Base-by-base conservation (phyloP, 1,140 invertebrate genomes). In the Brachionus sp. region DNA sequence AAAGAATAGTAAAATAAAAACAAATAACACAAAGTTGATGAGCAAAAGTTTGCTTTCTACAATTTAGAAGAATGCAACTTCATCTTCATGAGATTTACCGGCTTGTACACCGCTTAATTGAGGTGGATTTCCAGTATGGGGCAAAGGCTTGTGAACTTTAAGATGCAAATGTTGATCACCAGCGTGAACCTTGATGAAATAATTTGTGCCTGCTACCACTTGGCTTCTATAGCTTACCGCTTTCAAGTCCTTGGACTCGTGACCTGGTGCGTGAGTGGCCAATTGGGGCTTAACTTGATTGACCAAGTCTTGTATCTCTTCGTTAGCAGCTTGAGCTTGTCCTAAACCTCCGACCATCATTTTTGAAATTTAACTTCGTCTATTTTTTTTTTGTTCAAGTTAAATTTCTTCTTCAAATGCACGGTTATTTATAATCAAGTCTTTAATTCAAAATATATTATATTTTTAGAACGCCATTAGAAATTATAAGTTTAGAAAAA, bases 331-430 rank as follows among this genome's bases (percentile, higher is more conserved):
- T 25, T 80, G 50, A 80, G 77, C 77, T 64, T 80, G 50, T 19
- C 62, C 62, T 57, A 80, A 80, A 39, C 77, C 77, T 39, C 77
- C 77, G n/a, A 44, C n/a, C 70, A 75, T 75, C 70, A 75, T 75
- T 46, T 75, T 75, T 75, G 23, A 46, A 25, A 73, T 42, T 39
- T 39, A 23, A 5, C n/a, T 35, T 68, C 35, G 29, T 29, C 29
- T 29, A 29, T 13, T 44, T 73, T 73, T 39, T 23, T 73, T 25
- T 75, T 75, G 39, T 75, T 44, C 19, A 46, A 75, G 23, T 46
- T 25, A 46, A 12, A 19, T 25, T 35, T 12, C 23, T 19, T 16
- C 37, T 70, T n/a, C 23, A 70, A 70, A 70, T 70, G 35, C 35
- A 19, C 29, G 37, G 35, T 70, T 70, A 70, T 70, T 37, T 70